Evolutionary conservation across 2,888 invertebrate species (phyloP), one percentile per base, ranked within the genome.

Genomic region (Pasiphila rectangulata): DNA sequence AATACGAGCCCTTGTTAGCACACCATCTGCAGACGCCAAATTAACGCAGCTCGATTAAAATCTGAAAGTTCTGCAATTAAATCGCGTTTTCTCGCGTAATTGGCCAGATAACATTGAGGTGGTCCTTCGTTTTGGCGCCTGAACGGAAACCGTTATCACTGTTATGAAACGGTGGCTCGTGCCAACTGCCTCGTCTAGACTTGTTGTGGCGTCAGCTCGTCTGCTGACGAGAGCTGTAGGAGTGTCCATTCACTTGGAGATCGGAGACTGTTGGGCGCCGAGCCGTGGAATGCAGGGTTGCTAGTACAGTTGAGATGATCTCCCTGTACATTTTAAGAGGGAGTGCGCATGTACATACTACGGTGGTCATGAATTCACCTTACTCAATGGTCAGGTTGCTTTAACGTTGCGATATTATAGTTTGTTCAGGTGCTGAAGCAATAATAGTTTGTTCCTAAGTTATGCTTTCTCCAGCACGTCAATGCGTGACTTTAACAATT

Each of bases 401-500:
- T 25, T 25, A 12, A 25, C 6, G 10, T 6, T 12, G 13, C 13
- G n/a, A 12, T n/a, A n/a, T 19, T 35, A 38, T 23, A 23, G 36
- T 49, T 49, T 36, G 40, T 36, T 24, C 7, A 21, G 24, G 19
- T 12, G 35, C 30, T 24, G 29, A 39, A 21, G 20, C 16, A 43
- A 45, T 41, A n/a, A n/a, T 41, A n/a, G 16, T 39, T 30, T 45
- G 41, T 50, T n/a, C n/a, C n/a, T n/a, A n/a, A n/a, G n/a, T n/a
- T n/a, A n/a, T n/a, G n/a, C n/a, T n/a, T n/a, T n/a, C n/a, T n/a
- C n/a, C 45, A 50, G 32, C 49, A 41, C 45, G 36, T 50, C 16
- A 21, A 7, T 43, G 48, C 50, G 50, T 50, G 45, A 45, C 45
- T 45, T 25, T 36, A 9, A 10, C 20, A 40, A 44, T 49, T 44